Conservation (phyloP, 1,140 invertebrate genomes). For the Eriosoma lanigerum region DNA sequence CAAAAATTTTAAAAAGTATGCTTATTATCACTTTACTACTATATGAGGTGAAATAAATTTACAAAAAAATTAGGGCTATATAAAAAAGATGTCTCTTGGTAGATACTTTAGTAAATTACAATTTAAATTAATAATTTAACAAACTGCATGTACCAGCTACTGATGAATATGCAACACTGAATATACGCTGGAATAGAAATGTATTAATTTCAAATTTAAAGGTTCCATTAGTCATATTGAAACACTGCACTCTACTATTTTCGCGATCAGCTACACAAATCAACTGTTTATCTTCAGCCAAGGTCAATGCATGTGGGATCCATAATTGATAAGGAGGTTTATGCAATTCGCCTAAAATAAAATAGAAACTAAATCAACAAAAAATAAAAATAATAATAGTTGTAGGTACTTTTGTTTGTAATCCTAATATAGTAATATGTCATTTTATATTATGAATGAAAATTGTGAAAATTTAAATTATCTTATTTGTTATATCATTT, state of each 20-base stretch:
- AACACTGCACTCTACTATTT: slow-evolving; percentile 83
- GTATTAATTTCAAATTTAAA: slow-evolving; percentile 58
- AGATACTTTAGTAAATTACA: too few species aligned
- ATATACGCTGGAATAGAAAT: slow-evolving; percentile 62
- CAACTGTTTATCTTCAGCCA: slow-evolving; percentile 72
- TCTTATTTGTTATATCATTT: too few species aligned
- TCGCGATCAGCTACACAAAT: slow-evolving; percentile 90
- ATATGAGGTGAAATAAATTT: too few species aligned
- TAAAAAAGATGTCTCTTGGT: too few species aligned
- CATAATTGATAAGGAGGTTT: slow-evolving; percentile 65
- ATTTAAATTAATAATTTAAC: not conserved
- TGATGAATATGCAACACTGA: slow-evolving; percentile 68
- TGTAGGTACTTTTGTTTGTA: not conserved
- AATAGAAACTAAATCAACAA: not conserved
- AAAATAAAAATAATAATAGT: not conserved
- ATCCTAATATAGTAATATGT: not conserved
- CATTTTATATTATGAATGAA: too few species aligned
- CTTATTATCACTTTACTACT: too few species aligned
- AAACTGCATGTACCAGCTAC: slow-evolving; percentile 59
- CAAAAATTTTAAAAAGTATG: too few species aligned
- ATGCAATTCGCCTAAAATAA: slow-evolving; percentile 36
- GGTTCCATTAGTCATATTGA: slow-evolving; percentile 66
- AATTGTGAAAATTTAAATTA: too few species aligned
- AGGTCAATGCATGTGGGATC: slow-evolving; percentile 80
- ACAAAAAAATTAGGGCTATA: too few species aligned